Evolutionary conservation across 1,140 invertebrate species (phyloP).

Genomic region (Cherax destructor): DNA sequence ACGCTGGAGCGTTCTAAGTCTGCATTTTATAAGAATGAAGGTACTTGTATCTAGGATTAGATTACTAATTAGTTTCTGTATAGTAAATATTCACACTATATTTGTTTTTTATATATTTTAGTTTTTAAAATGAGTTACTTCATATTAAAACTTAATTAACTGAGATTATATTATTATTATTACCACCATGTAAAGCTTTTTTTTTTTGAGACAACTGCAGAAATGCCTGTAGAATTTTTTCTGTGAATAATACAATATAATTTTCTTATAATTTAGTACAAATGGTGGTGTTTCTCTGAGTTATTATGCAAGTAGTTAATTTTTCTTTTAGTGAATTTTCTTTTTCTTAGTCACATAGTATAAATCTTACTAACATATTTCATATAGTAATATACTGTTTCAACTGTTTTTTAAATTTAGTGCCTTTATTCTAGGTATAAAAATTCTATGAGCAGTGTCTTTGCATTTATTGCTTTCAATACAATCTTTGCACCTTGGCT

Average conservation of each 20-base stretch:
- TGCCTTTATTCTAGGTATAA: neutral
- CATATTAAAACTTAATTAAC: too few species aligned
- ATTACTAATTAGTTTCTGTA: neutral
- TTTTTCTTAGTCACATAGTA: neutral
- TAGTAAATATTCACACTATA: neutral
- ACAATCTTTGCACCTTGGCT: slow-evolving; percentile 16
- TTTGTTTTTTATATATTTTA: too few species aligned
- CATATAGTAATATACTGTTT: neutral
- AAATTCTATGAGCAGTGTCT: neutral
- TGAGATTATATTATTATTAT: too few species aligned
- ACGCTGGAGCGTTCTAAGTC: slow-evolving; percentile 64
- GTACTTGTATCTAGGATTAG: slow-evolving; percentile 24
- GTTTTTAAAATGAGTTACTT: too few species aligned
- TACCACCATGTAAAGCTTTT: too few species aligned
- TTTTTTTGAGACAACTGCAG: neutral
- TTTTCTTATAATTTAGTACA: neutral
- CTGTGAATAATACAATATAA: neutral
- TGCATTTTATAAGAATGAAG: slow-evolving; percentile 66
- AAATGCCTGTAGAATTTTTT: neutral
- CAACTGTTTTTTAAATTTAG: neutral
- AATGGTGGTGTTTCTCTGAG: neutral
- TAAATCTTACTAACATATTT: slow-evolving; percentile 10
- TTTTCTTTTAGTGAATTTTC: neutral
- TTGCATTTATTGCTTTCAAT: slow-evolving; percentile 26
- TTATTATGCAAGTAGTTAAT: neutral